Evolutionary conservation across 2,888 invertebrate genomes (phyloP), one percentile per base, ranked within the genome.

Genomic region (Baronia brevicornis): DNA sequence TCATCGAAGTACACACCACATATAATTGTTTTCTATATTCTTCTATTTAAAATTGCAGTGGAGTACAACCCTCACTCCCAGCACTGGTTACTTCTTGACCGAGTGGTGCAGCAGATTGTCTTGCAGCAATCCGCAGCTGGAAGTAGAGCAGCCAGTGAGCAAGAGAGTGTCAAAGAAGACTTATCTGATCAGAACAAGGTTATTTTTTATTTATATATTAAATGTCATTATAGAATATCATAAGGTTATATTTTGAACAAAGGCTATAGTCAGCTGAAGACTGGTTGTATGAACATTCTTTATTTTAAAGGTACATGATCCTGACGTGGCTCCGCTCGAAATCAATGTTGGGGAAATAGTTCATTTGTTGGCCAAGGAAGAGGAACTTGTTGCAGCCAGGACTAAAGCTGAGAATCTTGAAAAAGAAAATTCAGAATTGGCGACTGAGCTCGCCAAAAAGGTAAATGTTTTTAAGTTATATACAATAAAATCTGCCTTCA

Each of bases 1-100:
- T n/a, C n/a, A n/a, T n/a, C n/a, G n/a, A n/a, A n/a, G n/a, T n/a
- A n/a, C n/a, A n/a, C n/a, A n/a, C n/a, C n/a, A n/a, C n/a, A n/a
- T n/a, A n/a, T n/a, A n/a, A n/a, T n/a, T n/a, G n/a, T n/a, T n/a
- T n/a, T n/a, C n/a, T n/a, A n/a, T n/a, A 21, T 4, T 21, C 6
- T 2, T 15, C 17, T n/a, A 31, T 5, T 29, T 8, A 5, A 15
- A 9, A 13, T 7, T 66, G 7, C 72, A 91, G 93, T 93, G 72
- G 95, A 95, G 51, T 93, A 92, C 66, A 94, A 92, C 43, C 90
- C 93, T 5, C 91, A 94, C 68, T 91, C 94, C 0, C 96, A 96
- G 57, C 94, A 97, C 65, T 98, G 98, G 97, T 74, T 96, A 17
- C 87, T 98, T 33, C 90, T 98, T 61, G 98, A 98, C 74, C 90